These are phyloP conservation scores for Drosophila paranaensis DNA, from an alignment of 2,888 invertebrate genomes.

Conservation along the genomic window DNA sequence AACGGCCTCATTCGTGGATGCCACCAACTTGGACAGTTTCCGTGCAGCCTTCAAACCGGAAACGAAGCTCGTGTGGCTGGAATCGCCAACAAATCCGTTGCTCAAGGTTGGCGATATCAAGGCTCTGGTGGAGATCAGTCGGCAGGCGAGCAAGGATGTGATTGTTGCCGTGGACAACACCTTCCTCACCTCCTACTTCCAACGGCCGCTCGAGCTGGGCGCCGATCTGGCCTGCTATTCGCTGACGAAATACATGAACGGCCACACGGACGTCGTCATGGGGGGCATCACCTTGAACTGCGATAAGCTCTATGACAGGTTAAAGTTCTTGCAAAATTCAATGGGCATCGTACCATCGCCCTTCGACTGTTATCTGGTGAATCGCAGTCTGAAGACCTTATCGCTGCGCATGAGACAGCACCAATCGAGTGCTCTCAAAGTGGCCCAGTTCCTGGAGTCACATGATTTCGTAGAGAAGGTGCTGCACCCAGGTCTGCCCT, in stretches of 20 bases:
- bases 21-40: conserved; percentile 88
- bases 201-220: conserved; percentile 95
- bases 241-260: conserved; percentile 98
- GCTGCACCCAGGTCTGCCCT: conserved; percentile 92
- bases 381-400: conserved; percentile 96
- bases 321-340: conserved; percentile 92
- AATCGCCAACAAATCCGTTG: conserved; percentile 98
- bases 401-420: conserved; percentile 96
- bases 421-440: conserved; percentile 90
- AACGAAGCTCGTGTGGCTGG: conserved; percentile 97
- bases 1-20: conserved; percentile 91
- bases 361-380: conserved; percentile 97
- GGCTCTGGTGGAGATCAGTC: conserved; percentile 88
- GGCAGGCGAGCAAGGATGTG: conserved; percentile 84
- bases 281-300: conserved; percentile 92
- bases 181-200: conserved; percentile 95
- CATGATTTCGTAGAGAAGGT: conserved; percentile 93
- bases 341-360: conserved; percentile 97
- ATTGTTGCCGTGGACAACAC: conserved; percentile 96
- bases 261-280: conserved; percentile 99
- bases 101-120: conserved; percentile 95
- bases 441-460: conserved; percentile 92
- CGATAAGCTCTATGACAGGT: conserved; percentile 88
- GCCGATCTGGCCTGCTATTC: conserved; percentile 97
- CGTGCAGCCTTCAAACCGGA: conserved; percentile 90